Percentiles rank a stretch among this genome's conserved stretches.
Conservation (phyloP, 2,888 invertebrate genomes). For the Spodoptera picta region DNA sequence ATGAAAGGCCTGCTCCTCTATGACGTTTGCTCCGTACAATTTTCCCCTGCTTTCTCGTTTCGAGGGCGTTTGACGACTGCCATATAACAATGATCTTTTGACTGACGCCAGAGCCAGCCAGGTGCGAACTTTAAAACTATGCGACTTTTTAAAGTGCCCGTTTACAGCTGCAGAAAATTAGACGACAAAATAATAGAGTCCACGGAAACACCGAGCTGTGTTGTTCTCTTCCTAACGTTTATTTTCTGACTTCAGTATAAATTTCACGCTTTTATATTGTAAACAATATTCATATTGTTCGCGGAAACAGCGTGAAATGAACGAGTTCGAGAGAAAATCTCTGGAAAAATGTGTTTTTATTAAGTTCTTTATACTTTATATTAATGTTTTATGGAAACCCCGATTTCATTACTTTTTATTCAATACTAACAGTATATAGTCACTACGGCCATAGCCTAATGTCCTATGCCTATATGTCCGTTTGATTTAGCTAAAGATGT, state of each 20-base stretch:
- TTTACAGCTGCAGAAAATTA: constrained; percentile 73
- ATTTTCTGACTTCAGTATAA: constrained; percentile 39
- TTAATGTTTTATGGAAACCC: not conserved
- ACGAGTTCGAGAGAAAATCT: constrained; percentile 33
- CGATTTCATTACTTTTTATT: not conserved
- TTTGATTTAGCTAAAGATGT: too few relatives aligned
- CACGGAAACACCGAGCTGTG: constrained; percentile 34
- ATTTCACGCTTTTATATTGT: constrained; percentile 17
- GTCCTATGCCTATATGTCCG: too few relatives aligned
- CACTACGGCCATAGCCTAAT: too few relatives aligned
- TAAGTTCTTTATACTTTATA: constrained; percentile 31
- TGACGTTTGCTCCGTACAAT: constrained; percentile 41
- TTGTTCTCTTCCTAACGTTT: constrained; percentile 20
- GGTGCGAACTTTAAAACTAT: constrained; percentile 67
- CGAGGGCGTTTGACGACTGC: constrained; percentile 72
- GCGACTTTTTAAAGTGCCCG: constrained; percentile 67
- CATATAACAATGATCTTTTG: constrained; percentile 82
- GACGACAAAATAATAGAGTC: constrained; percentile 63
- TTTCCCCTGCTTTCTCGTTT: constrained; percentile 62
- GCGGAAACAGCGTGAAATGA: constrained; percentile 27
- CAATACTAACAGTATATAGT: too few relatives aligned
- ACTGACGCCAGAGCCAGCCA: constrained; percentile 66
- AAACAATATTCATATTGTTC: constrained; percentile 38
- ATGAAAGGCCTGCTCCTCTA: constrained; percentile 69
- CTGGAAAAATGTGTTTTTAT: constrained; percentile 35